phyloP scores from a whole-genome alignment of 2,797 vertebrate genomes.

The Chrosomus eos region DNA sequence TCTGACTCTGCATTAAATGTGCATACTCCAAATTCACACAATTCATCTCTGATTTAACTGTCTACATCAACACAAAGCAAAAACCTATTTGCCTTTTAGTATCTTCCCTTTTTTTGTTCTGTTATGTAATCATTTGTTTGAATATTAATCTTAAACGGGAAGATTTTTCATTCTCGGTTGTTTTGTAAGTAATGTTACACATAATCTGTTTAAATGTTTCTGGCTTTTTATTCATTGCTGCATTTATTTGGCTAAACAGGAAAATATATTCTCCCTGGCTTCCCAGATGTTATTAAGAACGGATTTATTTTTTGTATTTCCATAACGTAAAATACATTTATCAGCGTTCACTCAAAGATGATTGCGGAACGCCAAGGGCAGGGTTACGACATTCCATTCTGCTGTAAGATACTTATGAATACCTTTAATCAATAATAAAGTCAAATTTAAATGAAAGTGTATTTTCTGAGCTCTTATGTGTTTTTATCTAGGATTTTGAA shows the following conservation, averaged over 20 bases:
- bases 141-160: slow-evolving; percentile 11
- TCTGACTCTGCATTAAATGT: slow-evolving; percentile 12
- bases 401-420: slow-evolving; percentile 68
- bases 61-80: slow-evolving; percentile 1
- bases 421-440: slow-evolving; percentile 94
- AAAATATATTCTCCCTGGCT: slow-evolving; percentile 28
- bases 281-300: slow-evolving; percentile 15
- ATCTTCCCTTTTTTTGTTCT: background rate
- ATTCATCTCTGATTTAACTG: slow-evolving; percentile 4
- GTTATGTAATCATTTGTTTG: slow-evolving; percentile 40
- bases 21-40: background rate
- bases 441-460: slow-evolving; percentile 65
- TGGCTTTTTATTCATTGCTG: slow-evolving; percentile 52
- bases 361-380: slow-evolving; percentile 57
- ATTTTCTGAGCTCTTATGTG: background rate
- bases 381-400: slow-evolving; percentile 93
- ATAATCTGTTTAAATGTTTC: slow-evolving; percentile 48
- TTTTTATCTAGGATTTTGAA: background rate
- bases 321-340: slow-evolving; percentile 31
- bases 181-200: slow-evolving; percentile 31
- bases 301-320: slow-evolving; percentile 31
- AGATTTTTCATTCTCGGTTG: slow-evolving; percentile 36
- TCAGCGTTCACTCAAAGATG: slow-evolving; percentile 15
- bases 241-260: slow-evolving; percentile 27
- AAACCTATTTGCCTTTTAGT: slow-evolving; percentile 29